Evolutionary conservation across 2,888 invertebrate species (phyloP).

Genomic region (Eugnorisma glareosa): DNA sequence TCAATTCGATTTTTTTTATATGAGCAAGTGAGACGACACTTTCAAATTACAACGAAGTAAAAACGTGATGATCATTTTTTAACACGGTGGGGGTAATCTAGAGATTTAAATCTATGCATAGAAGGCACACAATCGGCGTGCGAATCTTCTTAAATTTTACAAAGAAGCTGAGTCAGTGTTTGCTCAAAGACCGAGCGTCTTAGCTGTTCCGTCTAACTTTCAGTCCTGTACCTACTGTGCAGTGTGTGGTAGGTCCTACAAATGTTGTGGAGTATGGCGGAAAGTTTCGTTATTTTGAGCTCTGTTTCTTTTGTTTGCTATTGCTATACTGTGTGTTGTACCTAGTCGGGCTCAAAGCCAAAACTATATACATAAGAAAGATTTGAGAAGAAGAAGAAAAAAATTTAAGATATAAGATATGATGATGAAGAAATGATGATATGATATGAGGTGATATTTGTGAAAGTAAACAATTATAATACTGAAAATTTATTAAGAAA

Average conservation of each 20-base stretch:
- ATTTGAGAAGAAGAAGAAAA: too few relatives aligned
- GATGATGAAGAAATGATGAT: too few relatives aligned
- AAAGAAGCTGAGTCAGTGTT: constrained; percentile 75
- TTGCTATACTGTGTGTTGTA: neutral
- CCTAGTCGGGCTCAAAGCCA: neutral
- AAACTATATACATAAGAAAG: too few relatives aligned
- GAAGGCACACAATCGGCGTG: constrained; percentile 43
- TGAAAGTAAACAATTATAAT: too few relatives aligned
- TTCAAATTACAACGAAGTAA: neutral
- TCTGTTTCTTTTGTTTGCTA: neutral
- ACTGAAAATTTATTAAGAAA: too few relatives aligned
- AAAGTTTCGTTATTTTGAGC: constrained; percentile 21
- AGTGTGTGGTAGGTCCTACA: constrained; percentile 6
- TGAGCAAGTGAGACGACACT: neutral
- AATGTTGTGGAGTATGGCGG: neutral
- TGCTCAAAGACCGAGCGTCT: constrained; percentile 72
- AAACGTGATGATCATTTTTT: neutral
- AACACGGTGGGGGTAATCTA: neutral
- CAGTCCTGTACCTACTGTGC: neutral
- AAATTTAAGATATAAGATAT: too few relatives aligned
- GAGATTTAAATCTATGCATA: neutral
- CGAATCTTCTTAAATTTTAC: constrained; percentile 71
- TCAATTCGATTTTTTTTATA: neutral
- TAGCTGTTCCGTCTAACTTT: constrained; percentile 58
- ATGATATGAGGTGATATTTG: too few relatives aligned